These are phyloP conservation scores for Papilio elwesi DNA, from an alignment of 2,888 invertebrate species.

Conservation along the genomic window DNA sequence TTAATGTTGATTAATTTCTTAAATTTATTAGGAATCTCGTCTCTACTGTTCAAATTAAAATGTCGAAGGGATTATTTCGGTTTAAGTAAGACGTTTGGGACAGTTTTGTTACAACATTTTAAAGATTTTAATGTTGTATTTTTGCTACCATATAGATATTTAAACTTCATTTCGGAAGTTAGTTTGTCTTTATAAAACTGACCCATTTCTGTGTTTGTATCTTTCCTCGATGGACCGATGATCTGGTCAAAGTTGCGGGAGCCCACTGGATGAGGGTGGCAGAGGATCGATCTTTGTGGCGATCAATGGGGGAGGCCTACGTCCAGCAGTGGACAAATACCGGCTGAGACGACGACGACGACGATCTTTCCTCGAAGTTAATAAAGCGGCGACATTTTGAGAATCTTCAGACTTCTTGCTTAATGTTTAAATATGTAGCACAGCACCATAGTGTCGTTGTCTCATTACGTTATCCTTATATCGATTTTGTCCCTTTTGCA, in stretches of 20 bases:
- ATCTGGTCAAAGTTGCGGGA: too few species aligned
- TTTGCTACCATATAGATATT: background rate
- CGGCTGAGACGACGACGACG: too few species aligned
- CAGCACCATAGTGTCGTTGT: background rate
- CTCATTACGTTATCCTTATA: background rate
- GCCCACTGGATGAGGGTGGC: too few species aligned
- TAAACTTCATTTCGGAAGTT: background rate
- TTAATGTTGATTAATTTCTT: conserved; percentile 70
- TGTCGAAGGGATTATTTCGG: conserved; percentile 29
- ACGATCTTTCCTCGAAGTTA: too few species aligned
- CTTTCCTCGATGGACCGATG: too few species aligned
- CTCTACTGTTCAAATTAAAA: conserved; percentile 54
- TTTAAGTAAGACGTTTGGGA: conserved; percentile 39
- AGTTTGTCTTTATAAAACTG: background rate
- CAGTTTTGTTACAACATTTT: conserved; percentile 49
- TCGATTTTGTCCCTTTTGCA: conserved; percentile 57
- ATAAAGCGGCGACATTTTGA: background rate
- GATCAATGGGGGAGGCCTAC: too few species aligned
- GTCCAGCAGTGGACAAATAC: too few species aligned
- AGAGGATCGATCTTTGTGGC: too few species aligned
- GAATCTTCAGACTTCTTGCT: background rate
- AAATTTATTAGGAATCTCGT: conserved; percentile 62
- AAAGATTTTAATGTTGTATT: background rate
- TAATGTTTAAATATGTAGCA: background rate
- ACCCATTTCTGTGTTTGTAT: background rate